These are phyloP conservation scores for Eurois occulta DNA, from an alignment of 2,888 invertebrate genomes.

Conservation along the genomic window DNA sequence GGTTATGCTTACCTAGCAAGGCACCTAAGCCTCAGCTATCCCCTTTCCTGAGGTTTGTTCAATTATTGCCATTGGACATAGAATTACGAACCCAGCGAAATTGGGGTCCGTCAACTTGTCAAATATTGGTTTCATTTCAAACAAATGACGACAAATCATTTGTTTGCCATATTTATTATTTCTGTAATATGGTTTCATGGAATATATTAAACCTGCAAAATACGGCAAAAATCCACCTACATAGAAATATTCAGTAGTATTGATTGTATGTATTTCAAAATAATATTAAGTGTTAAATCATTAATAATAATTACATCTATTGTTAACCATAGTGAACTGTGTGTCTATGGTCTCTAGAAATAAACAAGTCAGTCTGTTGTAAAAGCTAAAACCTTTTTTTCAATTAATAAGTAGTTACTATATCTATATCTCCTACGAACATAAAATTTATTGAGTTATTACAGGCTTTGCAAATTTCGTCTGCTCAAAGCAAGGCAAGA, in stretches of 20 bases:
- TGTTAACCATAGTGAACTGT: too few species aligned
- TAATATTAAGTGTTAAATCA: too few species aligned
- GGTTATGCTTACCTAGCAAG: neutral
- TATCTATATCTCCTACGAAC: neutral
- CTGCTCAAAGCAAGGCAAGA: conserved; percentile 10
- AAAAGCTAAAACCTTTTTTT: too few species aligned
- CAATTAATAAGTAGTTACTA: neutral
- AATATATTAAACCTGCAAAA: neutral
- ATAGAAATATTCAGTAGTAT: too few species aligned
- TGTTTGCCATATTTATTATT: neutral
- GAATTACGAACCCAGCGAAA: neutral
- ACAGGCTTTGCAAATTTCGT: conserved; percentile 7
- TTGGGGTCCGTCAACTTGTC: neutral
- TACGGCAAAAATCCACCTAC: neutral
- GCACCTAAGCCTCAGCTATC: neutral
- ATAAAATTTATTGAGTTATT: neutral
- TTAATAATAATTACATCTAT: too few species aligned
- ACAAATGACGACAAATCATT: neutral
- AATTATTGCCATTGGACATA: neutral
- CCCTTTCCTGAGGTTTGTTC: neutral
- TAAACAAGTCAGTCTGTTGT: too few species aligned
- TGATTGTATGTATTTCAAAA: too few species aligned
- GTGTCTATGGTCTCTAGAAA: too few species aligned
- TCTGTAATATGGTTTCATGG: neutral
- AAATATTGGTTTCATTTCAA: neutral